A percentile compares a stretch with the other conserved stretches of the same genome.
Conservation (phyloP, 2,797 vertebrate species). For the Pristis pectinata region DNA sequence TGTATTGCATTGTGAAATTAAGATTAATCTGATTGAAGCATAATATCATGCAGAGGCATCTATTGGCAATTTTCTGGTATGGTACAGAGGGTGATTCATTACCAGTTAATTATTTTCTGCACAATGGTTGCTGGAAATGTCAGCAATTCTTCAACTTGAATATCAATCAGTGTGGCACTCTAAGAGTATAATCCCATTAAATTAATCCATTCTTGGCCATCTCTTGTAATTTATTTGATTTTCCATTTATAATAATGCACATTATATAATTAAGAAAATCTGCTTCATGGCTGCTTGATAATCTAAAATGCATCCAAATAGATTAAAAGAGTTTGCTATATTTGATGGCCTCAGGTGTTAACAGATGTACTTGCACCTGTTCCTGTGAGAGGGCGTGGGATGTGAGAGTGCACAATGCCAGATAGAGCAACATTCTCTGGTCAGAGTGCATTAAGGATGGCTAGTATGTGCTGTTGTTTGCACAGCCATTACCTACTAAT, state of each 20-base stretch:
- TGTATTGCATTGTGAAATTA: not conserved
- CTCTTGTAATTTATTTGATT: not conserved
- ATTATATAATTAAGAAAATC: not conserved
- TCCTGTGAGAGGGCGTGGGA: too few relatives aligned
- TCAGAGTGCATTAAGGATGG: not conserved
- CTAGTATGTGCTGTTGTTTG: not conserved
- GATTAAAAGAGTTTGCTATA: not conserved
- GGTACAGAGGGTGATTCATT: conserved; percentile 10
- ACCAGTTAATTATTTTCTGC: conserved; percentile 6
- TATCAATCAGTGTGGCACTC: not conserved
- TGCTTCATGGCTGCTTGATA: not conserved
- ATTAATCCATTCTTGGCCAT: conserved; percentile 7
- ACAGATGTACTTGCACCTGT: not conserved
- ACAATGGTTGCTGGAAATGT: not conserved
- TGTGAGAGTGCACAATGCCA: not conserved
- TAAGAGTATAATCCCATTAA: not conserved
- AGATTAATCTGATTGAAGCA: not conserved
- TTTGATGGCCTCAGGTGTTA: not conserved
- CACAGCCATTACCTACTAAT: not conserved
- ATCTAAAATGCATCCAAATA: not conserved
- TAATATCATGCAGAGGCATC: not conserved
- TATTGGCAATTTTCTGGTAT: conserved; percentile 1
- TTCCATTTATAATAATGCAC: not conserved
- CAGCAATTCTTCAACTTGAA: not conserved
- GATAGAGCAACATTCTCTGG: not conserved